phyloP scores from a whole-genome alignment of 1,140 invertebrate species.

The Vollenhovia emeryi region DNA sequence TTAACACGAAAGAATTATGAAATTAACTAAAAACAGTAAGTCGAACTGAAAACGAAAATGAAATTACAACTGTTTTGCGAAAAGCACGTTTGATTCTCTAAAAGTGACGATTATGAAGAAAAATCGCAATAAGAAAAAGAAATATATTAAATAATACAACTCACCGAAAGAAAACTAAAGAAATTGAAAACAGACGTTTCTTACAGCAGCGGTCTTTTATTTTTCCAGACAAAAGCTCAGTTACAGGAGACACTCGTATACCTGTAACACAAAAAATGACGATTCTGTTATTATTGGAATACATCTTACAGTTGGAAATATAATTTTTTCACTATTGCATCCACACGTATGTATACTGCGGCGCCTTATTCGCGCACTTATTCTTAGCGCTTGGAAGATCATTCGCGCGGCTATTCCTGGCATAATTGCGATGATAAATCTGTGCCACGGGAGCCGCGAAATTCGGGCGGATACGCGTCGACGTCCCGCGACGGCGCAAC shows the following conservation, averaged over 20 bases:
- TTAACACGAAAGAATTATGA: not conserved
- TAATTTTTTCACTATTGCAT: not conserved
- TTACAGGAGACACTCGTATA: not conserved
- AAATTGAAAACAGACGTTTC: not conserved
- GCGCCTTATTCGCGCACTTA: conserved; percentile 9
- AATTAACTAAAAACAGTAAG: not conserved
- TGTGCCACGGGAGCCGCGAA: conserved; percentile 37
- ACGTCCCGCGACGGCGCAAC: conserved; percentile 64
- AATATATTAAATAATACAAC: not conserved
- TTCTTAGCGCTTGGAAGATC: not conserved
- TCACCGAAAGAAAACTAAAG: not conserved
- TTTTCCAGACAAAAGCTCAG: not conserved
- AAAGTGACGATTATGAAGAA: not conserved
- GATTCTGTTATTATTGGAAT: conserved; percentile 1
- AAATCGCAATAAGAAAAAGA: not conserved
- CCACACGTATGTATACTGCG: not conserved
- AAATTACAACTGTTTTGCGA: not conserved
- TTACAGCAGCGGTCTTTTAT: not conserved
- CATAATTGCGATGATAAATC: conserved; percentile 56
- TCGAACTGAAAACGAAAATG: not conserved
- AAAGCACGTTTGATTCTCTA: not conserved
- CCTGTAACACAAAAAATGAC: not conserved
- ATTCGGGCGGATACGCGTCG: conserved; percentile 59
- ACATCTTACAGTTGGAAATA: not conserved
- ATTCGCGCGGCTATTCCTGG: not conserved